Percentiles rank a stretch among this genome's conserved stretches.
Conservation (phyloP, 2,888 invertebrate genomes). For the Ectemnius cavifrons region DNA sequence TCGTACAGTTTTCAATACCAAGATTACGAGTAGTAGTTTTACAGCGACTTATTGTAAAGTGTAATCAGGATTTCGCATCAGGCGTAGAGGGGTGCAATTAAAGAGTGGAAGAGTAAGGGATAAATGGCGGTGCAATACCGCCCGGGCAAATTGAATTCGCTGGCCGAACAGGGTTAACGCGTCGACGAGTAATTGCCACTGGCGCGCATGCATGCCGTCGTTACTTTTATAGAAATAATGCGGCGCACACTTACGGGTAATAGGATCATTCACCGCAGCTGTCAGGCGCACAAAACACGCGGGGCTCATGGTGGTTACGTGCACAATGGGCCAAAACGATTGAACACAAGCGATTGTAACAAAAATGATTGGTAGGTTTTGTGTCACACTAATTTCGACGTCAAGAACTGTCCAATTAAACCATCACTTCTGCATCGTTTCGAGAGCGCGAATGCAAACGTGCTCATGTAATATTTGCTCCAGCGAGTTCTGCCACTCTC, state of each 20-base stretch:
- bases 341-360: constrained; percentile 52
- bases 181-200: constrained; percentile 49
- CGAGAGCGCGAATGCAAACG: constrained; percentile 34
- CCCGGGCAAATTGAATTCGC: constrained; percentile 13
- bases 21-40: constrained; percentile 44
- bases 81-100: neutral
- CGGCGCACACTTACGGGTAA: constrained; percentile 51
- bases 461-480: constrained; percentile 27
- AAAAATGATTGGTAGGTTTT: constrained; percentile 58
- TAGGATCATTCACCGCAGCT: constrained; percentile 54
- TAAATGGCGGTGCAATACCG: neutral
- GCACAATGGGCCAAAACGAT: constrained; percentile 52
- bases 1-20: constrained; percentile 38
- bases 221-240: constrained; percentile 57
- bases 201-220: constrained; percentile 39
- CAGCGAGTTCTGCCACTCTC: constrained; percentile 13
- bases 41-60: constrained; percentile 49
- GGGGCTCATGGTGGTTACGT: constrained; percentile 10
- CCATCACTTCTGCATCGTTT: constrained; percentile 33
- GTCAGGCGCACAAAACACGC: constrained; percentile 48
- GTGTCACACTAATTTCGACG: constrained; percentile 45
- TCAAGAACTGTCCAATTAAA: constrained; percentile 55
- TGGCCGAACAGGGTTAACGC: constrained; percentile 24
- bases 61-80: constrained; percentile 44
- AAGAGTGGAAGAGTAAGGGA: neutral